Conservation (phyloP, 53 echinoderm and acorn worm genomes). For the Paracentrotus lividus region DNA sequence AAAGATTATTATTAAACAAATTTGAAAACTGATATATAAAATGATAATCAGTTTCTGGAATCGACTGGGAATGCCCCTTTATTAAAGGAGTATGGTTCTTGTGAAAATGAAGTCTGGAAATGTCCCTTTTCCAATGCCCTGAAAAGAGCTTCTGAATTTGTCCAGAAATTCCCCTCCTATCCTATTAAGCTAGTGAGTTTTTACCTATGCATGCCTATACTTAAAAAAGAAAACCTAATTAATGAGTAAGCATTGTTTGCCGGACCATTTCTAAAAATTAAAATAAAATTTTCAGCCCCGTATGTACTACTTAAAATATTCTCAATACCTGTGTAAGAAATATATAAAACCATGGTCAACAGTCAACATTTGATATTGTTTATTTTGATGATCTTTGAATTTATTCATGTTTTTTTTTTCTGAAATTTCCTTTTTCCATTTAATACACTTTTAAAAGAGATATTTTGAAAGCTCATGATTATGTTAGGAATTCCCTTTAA, state of each 20-base stretch:
- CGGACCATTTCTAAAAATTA: no score
- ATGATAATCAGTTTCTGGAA: conserved; percentile 23
- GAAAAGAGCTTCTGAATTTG: neutral
- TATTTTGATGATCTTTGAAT: neutral
- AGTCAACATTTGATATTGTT: no score
- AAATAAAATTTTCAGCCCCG: neutral
- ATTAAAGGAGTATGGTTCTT: conserved; percentile 12
- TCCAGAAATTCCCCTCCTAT: no score
- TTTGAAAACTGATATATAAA: neutral
- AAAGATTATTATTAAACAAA: neutral
- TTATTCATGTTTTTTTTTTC: neutral
- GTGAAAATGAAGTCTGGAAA: neutral
- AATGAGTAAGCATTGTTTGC: no score
- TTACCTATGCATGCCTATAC: neutral
- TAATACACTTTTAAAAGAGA: no score
- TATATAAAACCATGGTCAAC: neutral
- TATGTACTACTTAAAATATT: neutral
- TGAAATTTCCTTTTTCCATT: neutral
- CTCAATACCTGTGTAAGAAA: neutral
- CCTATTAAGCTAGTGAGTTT: neutral
- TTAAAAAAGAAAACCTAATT: no score
- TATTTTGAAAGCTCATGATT: neutral
- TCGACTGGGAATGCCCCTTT: conserved; percentile 11
- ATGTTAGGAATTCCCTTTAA: conserved; percentile 7
- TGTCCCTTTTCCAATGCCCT: neutral